Conservation (phyloP, 2,113 vertebrate species). For the Pantherophis guttatus region DNA sequence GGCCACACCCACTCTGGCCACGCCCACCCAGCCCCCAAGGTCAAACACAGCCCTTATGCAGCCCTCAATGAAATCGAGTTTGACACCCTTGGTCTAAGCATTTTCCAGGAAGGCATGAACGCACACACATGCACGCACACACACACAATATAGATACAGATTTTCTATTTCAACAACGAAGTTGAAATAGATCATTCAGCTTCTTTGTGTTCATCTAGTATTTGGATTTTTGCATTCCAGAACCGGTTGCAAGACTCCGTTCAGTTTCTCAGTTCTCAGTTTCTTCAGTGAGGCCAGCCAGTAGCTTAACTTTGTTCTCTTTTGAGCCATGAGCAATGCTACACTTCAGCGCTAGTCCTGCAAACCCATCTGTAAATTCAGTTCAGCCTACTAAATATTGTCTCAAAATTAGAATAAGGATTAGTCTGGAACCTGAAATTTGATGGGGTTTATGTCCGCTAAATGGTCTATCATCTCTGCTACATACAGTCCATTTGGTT, state of each 20-base stretch:
- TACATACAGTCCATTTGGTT: not conserved
- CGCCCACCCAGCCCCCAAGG: no score
- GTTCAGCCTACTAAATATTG: not conserved
- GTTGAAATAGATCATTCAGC: not conserved
- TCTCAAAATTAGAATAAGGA: not conserved
- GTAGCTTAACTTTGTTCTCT: not conserved
- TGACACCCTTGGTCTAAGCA: no score
- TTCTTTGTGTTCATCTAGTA: not conserved
- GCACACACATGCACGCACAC: no score
- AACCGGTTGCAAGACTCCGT: not conserved
- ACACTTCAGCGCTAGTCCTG: not conserved
- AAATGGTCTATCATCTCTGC: not conserved
- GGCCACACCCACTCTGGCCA: no score
- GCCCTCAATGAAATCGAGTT: no score
- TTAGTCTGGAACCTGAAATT: not conserved
- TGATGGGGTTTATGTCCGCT: not conserved
- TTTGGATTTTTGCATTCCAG: not conserved
- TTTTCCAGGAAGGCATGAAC: not conserved
- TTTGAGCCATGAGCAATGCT: not conserved
- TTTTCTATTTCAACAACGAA: not conserved
- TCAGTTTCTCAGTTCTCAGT: not conserved
- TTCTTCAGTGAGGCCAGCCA: not conserved
- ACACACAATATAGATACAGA: not conserved
- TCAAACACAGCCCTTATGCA: no score
- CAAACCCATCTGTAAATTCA: not conserved